Conservation (phyloP, 2,113 vertebrate genomes). For the Manacus vitellinus region DNA sequence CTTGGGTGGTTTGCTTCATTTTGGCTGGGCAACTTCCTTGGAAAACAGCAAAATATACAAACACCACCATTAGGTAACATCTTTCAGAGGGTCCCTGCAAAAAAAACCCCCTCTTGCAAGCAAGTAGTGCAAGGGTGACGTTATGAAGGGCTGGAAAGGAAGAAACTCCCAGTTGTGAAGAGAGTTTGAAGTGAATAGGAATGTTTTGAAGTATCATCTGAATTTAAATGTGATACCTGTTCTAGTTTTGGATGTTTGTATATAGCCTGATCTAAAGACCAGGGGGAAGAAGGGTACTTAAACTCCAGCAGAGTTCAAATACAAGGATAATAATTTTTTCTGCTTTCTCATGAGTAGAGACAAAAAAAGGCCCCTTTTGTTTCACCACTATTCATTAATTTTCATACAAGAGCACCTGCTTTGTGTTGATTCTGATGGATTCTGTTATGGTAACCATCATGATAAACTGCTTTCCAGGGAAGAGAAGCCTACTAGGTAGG, state of each 20-base stretch:
- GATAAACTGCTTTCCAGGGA: constrained; percentile 15
- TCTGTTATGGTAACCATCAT: neutral
- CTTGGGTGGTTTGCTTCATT: neutral
- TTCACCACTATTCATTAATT: constrained; percentile 15
- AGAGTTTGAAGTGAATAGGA: neutral
- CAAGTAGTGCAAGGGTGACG: neutral
- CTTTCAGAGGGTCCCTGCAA: neutral
- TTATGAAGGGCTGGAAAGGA: neutral
- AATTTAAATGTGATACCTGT: neutral
- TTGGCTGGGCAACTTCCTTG: neutral
- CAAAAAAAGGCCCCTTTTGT: neutral
- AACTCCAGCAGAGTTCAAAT: neutral
- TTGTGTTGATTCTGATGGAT: constrained; percentile 16
- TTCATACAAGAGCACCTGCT: neutral
- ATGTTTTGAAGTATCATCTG: neutral
- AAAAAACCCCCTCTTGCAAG: neutral
- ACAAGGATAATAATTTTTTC: neutral
- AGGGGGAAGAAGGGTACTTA: neutral
- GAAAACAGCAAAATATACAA: neutral
- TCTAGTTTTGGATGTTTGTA: neutral
- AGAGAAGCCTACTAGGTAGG: neutral
- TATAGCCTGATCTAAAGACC: neutral
- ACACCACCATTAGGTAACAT: neutral
- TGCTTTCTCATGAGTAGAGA: neutral
- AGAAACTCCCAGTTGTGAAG: neutral